Conservation (phyloP, 2,797 vertebrate genomes). For the Coregonus sp. region DNA sequence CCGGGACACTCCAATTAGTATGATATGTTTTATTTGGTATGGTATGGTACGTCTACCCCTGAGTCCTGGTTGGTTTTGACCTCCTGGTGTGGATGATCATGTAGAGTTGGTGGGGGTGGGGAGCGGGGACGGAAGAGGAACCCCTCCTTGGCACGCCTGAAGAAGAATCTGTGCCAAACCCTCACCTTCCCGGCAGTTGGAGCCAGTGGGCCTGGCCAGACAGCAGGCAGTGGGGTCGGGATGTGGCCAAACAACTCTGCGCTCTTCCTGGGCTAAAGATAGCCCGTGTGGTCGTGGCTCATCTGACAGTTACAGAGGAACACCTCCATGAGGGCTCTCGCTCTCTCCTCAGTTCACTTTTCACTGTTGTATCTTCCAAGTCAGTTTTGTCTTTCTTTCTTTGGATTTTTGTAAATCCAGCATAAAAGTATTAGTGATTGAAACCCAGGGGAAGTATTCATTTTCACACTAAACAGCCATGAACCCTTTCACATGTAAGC, state of each 20-base stretch:
- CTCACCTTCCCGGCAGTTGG: slow-evolving; percentile 55
- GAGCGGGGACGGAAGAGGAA: background rate
- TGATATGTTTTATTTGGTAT: too few relatives aligned
- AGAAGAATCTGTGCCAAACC: slow-evolving; percentile 42
- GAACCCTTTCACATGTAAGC: too few relatives aligned
- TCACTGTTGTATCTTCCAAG: background rate
- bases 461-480: too few relatives aligned
- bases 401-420: background rate
- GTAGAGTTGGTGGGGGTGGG: background rate
- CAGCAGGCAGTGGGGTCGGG: slow-evolving; percentile 25
- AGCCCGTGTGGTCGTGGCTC: slow-evolving; percentile 55
- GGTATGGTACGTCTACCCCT: too few relatives aligned
- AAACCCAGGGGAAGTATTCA: too few relatives aligned
- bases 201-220: background rate
- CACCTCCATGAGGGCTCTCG: slow-evolving; percentile 37
- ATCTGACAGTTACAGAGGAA: slow-evolving; percentile 52
- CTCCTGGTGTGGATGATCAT: too few relatives aligned
- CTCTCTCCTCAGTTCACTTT: background rate
- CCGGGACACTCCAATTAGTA: too few relatives aligned
- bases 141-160: background rate
- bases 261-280: slow-evolving; percentile 31
- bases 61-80: too few relatives aligned
- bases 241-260: slow-evolving; percentile 50
- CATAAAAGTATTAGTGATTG: too few relatives aligned
- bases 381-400: background rate